phyloP scores from a whole-genome alignment of 2,797 vertebrate species.

The Tapera naevia region DNA sequence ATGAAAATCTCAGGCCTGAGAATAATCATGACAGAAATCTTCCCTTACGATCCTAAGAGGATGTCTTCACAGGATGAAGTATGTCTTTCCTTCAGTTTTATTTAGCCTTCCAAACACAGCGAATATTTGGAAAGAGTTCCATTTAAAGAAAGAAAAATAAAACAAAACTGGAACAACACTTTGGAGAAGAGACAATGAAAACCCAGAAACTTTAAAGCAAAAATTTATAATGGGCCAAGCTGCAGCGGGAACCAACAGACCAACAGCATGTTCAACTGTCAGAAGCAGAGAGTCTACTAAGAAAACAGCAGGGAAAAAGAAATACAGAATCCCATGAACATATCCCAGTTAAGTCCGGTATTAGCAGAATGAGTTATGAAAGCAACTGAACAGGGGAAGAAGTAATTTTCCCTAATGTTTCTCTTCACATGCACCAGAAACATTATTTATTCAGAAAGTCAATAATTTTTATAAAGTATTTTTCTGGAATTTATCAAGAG shows the following conservation, averaged over 20 bases:
- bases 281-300: neutral
- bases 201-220: constrained; percentile 13
- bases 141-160: neutral
- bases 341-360: neutral
- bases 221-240: neutral
- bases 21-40: neutral
- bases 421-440: neutral
- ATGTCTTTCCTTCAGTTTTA: neutral
- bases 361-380: neutral
- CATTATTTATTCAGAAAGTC: neutral
- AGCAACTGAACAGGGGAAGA: neutral
- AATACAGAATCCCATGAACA: neutral
- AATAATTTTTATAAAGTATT: neutral
- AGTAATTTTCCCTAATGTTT: neutral
- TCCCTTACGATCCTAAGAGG: neutral
- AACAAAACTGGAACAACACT: neutral
- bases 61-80: neutral
- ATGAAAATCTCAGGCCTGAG: neutral
- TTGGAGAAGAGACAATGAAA: neutral
- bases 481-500: neutral
- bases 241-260: neutral
- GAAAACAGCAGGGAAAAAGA: neutral
- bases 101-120: neutral
- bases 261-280: neutral
- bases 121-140: constrained; percentile 1